A percentile compares a stretch with the other conserved stretches of the same genome.
These are phyloP conservation scores for Macheiramphus alcinus DNA, from an alignment of 2,113 vertebrate species.

Conservation along the genomic window DNA sequence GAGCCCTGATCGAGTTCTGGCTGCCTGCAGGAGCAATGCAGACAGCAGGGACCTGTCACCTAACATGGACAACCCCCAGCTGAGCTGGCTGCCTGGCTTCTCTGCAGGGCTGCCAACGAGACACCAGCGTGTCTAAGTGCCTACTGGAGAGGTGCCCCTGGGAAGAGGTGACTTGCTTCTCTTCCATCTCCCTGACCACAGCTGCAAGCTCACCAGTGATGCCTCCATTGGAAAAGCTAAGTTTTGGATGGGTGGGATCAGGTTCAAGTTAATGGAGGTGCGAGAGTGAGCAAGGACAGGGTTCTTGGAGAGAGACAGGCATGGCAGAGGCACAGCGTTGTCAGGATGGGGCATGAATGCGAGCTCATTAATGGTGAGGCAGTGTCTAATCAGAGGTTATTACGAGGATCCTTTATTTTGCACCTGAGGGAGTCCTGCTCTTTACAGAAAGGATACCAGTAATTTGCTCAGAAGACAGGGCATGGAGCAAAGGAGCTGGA, in stretches of 20 bases:
- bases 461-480: not conserved
- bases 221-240: not conserved
- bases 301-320: not conserved
- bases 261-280: not conserved
- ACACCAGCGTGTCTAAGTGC: not conserved
- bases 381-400: not conserved
- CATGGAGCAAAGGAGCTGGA: not conserved
- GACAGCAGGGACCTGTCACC: not conserved
- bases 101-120: not conserved
- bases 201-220: not conserved
- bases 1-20: not conserved
- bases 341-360: not conserved
- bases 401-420: not conserved
- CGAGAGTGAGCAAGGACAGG: not conserved
- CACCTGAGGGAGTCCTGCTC: not conserved
- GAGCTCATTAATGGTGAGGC: not conserved
- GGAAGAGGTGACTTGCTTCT: not conserved
- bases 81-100: not conserved
- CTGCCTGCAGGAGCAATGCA: not conserved
- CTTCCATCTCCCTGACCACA: not conserved
- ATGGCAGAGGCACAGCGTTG: fast-evolving
- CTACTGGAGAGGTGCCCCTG: not conserved
- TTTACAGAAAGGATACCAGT: not conserved
- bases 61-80: not conserved
- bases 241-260: not conserved